These are phyloP conservation scores for Invenusta paracnida DNA, from an alignment of 2,888 invertebrate species.

Conservation along the genomic window DNA sequence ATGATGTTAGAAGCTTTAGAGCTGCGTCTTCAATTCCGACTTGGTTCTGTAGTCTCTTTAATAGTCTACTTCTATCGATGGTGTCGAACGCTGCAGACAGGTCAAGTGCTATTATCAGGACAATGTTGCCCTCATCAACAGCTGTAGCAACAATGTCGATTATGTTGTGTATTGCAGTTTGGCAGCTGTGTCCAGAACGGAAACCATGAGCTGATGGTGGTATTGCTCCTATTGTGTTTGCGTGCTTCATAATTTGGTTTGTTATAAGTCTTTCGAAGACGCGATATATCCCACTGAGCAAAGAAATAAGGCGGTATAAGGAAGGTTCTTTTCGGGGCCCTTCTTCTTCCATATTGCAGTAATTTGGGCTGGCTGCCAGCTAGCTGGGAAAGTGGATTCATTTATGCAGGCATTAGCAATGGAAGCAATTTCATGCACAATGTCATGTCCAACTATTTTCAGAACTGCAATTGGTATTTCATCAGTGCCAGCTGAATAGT, in stretches of 20 bases:
- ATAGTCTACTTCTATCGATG: conserved; percentile 3
- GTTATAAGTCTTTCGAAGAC: neutral
- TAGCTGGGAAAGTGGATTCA: conserved; percentile 7
- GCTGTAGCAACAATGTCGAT: conserved; percentile 2
- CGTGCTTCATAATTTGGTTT: neutral
- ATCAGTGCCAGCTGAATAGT: conserved; percentile 15
- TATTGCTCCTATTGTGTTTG: neutral
- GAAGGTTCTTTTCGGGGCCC: neutral
- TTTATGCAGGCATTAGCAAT: conserved; percentile 9
- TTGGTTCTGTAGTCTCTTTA: neutral
- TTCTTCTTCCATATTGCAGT: conserved; percentile 23
- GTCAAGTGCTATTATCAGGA: conserved; percentile 12
- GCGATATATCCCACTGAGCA: neutral
- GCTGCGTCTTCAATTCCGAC: neutral
- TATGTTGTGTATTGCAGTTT: neutral
- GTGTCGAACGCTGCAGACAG: conserved; percentile 13
- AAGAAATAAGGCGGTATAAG: neutral
- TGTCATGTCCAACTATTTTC: conserved; percentile 18
- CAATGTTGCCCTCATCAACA: neutral
- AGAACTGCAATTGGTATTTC: neutral
- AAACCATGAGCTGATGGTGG: neutral
- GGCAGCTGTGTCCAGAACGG: neutral
- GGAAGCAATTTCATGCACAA: conserved; percentile 23
- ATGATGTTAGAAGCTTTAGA: neutral
- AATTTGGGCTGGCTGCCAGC: conserved; percentile 23